Evolutionary conservation across 2,797 vertebrate genomes (phyloP).

Genomic region (Micrastur ruficollis): DNA sequence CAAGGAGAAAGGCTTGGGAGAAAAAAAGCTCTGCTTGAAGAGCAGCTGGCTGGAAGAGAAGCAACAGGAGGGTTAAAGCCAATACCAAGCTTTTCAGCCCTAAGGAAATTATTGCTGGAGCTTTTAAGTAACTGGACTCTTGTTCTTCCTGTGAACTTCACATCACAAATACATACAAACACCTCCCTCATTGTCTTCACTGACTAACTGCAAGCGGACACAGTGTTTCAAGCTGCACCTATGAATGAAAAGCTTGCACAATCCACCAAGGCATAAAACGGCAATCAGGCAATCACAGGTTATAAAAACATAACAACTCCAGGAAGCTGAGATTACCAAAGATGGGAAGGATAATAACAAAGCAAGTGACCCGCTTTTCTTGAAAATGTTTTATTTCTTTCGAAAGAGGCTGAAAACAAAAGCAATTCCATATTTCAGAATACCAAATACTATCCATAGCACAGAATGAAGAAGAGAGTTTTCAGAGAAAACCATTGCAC

Average conservation of each 20-base stretch:
- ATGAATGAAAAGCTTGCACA: neutral
- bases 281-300: neutral
- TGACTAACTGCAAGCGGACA: neutral
- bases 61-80: neutral
- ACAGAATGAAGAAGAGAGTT: constrained; percentile 4
- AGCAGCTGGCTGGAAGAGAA: neutral
- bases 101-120: neutral
- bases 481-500: constrained; percentile 58
- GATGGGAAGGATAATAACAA: neutral
- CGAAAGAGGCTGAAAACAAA: constrained; percentile 30
- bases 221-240: neutral
- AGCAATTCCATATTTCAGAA: constrained; percentile 45
- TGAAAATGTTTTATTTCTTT: constrained; percentile 73
- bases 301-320: neutral
- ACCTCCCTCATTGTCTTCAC: neutral
- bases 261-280: neutral
- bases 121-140: neutral
- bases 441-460: neutral
- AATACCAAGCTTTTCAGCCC: neutral
- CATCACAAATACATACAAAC: neutral
- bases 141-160: neutral
- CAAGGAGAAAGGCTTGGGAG: neutral
- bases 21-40: neutral
- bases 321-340: rapidly evolving
- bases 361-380: neutral